Base-by-base conservation (phyloP, 1,140 invertebrate genomes). In the Asobara japonica region DNA sequence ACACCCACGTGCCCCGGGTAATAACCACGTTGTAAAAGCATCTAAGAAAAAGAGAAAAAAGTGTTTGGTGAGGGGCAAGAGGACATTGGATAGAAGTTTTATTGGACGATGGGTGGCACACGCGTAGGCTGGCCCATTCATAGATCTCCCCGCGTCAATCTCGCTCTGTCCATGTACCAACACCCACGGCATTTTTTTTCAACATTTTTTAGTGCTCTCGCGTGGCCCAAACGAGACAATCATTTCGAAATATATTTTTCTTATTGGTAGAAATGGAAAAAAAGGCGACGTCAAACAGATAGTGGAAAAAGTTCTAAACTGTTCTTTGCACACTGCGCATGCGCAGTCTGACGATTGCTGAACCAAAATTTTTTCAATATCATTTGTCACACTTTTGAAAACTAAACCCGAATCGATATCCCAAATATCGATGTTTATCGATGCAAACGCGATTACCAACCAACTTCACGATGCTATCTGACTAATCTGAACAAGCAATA, bases 91-190 rank as follows among this genome's bases (percentile, higher is more conserved):
- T 62, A 25, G 36, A 65, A 33, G 60, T 31, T 22, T 65, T 48
- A 72, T 72, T 72, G 64, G 64, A 31, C 64, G 65, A 61, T 66
- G 64, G 45, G 20, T 33, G 29, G 29, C 38, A 22, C 16, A 45
- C 29, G 69, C 61, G 78, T 80, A 74, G 78, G 79, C 45, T 72
- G 73, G 71, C 61, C 67, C 79, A 78, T 79, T 80, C 74, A 74
- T 70, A 71, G 31, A 65, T 48, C 18, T 65, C 65, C 16, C 62
- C n/a, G 48, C 41, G 29, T 45, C 27, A 25, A 31, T 38, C 18
- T 16, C 38, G 16, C 13, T 38, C 36, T 56, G 20, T 71, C 33
- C 36, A 64, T 41, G 25, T 30, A 48, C 25, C 5, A 64, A 6
- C 38, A 71, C 38, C 33, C 31, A 45, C 69, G n/a, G n/a, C n/a